Evolutionary conservation across 2,113 vertebrate genomes (phyloP).

Genomic region (Lepus europaeus): DNA sequence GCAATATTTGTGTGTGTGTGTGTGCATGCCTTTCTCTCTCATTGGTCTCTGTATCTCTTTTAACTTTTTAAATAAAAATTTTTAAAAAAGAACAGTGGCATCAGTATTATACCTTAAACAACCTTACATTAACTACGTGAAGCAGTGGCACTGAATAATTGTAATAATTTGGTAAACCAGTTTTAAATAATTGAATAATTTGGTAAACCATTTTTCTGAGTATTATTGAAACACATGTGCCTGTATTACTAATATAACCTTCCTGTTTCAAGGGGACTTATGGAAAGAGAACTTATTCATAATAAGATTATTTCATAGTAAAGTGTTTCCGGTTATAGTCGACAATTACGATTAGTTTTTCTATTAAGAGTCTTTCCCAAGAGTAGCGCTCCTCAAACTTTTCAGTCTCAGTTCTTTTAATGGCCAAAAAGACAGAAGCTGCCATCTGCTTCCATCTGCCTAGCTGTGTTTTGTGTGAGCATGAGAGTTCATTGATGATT

Average conservation of each 20-base stretch:
- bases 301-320: conserved; percentile 6
- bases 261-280: background rate
- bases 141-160: conserved; percentile 6
- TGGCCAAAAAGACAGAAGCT: background rate
- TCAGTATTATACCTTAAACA: background rate
- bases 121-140: conserved; percentile 41
- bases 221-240: background rate
- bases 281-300: conserved; percentile 32
- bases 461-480: background rate
- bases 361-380: conserved; percentile 10
- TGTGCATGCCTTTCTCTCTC: too few species aligned
- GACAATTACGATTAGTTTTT: background rate
- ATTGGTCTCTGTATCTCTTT: too few species aligned
- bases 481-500: conserved; percentile 9
- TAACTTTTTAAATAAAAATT: too few species aligned
- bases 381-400: background rate
- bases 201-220: conserved; percentile 38
- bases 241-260: background rate
- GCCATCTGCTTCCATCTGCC: background rate
- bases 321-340: conserved; percentile 45
- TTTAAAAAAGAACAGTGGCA: background rate
- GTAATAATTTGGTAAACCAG: conserved; percentile 20
- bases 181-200: background rate
- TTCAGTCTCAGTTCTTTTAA: conserved; percentile 33
- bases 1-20: too few species aligned